Evolutionary conservation across 1,140 invertebrate species (phyloP).

Genomic region (Zaprionus ghesquierei): DNA sequence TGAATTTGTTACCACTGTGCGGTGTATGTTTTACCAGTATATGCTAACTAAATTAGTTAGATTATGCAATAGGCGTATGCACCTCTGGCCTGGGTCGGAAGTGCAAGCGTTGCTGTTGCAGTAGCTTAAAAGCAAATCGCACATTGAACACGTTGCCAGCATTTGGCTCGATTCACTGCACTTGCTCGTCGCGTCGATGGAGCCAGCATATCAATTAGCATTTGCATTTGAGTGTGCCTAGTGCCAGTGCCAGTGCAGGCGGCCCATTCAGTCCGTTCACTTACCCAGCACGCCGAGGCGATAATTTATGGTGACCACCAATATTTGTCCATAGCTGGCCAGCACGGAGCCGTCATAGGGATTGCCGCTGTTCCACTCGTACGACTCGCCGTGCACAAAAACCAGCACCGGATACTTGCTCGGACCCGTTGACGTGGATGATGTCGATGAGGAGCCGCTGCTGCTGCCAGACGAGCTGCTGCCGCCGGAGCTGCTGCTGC

Average conservation of each 20-base stretch:
- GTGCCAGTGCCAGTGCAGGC: no score
- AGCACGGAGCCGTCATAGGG: constrained; percentile 97
- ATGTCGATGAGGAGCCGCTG: constrained; percentile 35
- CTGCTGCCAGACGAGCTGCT: constrained; percentile 15
- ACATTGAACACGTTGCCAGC: constrained; percentile 39
- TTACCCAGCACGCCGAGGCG: constrained; percentile 97
- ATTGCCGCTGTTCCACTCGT: constrained; percentile 98
- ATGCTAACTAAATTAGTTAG: constrained; percentile 63
- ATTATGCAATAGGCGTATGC: constrained; percentile 54
- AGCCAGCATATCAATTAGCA: constrained; percentile 73
- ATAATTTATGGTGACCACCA: constrained; percentile 99
- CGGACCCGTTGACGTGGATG: constrained; percentile 57
- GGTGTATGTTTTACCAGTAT: constrained; percentile 7
- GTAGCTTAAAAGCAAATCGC: constrained; percentile 45
- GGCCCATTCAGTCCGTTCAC: constrained; percentile 76
- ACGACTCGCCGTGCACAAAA: constrained; percentile 97
- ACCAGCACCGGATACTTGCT: constrained; percentile 93
- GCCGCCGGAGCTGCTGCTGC: constrained; percentile 5
- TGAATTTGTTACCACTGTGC: constrained; percentile 16
- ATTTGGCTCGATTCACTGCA: constrained; percentile 56
- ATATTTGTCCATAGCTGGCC: constrained; percentile 94
- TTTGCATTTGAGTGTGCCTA: constrained; percentile 61
- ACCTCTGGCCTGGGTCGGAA: constrained; percentile 37
- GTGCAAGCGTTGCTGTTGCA: constrained; percentile 26
- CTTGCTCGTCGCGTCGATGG: constrained; percentile 26